A percentile compares a stretch with the other conserved stretches of the same genome.
Conservation (phyloP, 2,797 vertebrate genomes). For the Xyrichtys novacula region DNA sequence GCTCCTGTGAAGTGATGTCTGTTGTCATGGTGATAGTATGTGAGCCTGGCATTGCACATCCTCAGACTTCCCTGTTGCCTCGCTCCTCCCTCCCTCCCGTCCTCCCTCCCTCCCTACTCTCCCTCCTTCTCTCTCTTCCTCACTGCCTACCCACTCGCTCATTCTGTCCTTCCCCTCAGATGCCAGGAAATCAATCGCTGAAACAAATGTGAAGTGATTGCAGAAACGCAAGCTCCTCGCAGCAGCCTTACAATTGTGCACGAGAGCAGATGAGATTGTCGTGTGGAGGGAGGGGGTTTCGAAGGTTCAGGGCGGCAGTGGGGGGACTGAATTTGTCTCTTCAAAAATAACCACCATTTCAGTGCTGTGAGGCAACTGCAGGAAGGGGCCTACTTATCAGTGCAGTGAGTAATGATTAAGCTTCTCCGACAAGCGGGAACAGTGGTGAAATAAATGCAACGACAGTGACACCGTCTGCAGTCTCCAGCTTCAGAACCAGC, state of each 20-base stretch:
- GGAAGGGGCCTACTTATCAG: constrained; percentile 70
- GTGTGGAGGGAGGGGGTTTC: background rate
- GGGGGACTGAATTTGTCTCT: constrained; percentile 35
- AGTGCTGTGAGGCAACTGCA: constrained; percentile 61
- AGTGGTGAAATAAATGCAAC: constrained; percentile 61
- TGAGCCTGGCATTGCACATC: constrained; percentile 71
- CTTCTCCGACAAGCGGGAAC: constrained; percentile 69
- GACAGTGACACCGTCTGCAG: constrained; percentile 73
- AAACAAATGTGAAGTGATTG: constrained; percentile 84
- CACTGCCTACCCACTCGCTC: constrained; percentile 59
- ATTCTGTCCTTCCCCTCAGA: constrained; percentile 66
- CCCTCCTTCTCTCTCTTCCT: constrained; percentile 24
- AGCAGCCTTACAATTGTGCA: constrained; percentile 63
- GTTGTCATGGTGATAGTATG: constrained; percentile 86
- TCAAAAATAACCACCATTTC: constrained; percentile 67
- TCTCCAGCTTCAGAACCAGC: constrained; percentile 56
- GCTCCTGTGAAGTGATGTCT: constrained; percentile 85
- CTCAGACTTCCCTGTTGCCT: constrained; percentile 69
- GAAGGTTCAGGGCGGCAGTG: background rate
- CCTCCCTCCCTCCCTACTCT: constrained; percentile 19
- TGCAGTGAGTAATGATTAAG: constrained; percentile 59
- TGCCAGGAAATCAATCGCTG: constrained; percentile 77
- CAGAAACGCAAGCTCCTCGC: constrained; percentile 67
- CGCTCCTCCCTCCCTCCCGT: constrained; percentile 20
- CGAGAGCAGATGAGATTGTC: constrained; percentile 65